Conservation (phyloP, 1,140 invertebrate species). For the Andrena cerasifolii region DNA sequence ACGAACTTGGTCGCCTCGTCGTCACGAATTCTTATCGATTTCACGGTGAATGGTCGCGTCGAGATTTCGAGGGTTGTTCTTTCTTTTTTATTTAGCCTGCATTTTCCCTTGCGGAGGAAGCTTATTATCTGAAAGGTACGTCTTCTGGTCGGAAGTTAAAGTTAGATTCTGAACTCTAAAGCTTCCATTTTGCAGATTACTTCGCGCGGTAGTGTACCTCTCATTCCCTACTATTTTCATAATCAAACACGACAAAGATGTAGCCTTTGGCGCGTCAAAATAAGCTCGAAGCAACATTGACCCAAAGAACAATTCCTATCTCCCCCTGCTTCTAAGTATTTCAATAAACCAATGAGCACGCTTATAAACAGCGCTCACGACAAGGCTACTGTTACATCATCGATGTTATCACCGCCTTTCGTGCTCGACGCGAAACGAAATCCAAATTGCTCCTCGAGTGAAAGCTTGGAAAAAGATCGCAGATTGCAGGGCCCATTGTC, state of each 20-base stretch:
- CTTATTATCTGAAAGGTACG: no score
- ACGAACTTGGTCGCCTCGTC: constrained; percentile 3
- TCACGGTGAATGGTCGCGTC: background rate
- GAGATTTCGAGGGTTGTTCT: background rate
- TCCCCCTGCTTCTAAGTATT: background rate
- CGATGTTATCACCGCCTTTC: background rate
- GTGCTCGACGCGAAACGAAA: background rate
- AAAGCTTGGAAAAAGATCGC: constrained; percentile 27
- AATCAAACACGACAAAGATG: no score
- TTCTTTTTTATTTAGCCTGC: no score
- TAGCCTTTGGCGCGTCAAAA: no score
- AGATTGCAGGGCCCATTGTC: constrained; percentile 37
- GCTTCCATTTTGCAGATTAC: no score
- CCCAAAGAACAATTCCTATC: background rate
- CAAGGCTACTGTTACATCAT: background rate
- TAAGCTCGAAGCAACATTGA: no score
- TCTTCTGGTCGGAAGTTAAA: no score
- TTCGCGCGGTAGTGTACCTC: no score
- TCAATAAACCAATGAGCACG: constrained; percentile 9
- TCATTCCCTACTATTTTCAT: no score
- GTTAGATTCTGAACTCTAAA: no score
- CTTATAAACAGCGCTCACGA: background rate
- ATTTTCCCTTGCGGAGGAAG: no score
- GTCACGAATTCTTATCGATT: constrained; percentile 18
- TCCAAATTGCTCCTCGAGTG: constrained; percentile 12